Percentiles rank a stretch among this genome's conserved stretches.
Evolutionary conservation across 2,113 vertebrate species (phyloP).

Genomic region (Rostratula benghalensis): DNA sequence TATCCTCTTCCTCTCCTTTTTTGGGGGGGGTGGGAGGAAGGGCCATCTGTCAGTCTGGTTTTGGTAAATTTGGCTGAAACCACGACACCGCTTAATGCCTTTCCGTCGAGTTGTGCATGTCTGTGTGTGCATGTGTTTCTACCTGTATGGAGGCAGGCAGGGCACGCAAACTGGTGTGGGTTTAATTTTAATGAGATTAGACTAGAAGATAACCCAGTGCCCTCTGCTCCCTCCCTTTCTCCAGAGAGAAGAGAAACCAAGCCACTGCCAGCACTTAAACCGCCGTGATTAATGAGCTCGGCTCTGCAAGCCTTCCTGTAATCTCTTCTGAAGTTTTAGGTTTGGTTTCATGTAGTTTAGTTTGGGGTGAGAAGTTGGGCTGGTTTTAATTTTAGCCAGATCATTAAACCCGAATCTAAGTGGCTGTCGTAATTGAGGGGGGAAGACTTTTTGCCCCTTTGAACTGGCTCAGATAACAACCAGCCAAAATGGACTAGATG

Average conservation of each 20-base stretch:
- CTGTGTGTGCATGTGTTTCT: not conserved
- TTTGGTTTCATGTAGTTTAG: slow-evolving; percentile 11
- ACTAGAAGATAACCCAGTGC: not conserved
- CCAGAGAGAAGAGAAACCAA: not conserved
- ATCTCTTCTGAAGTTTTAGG: slow-evolving; percentile 15
- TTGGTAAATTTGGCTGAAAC: no score
- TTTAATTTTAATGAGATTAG: not conserved
- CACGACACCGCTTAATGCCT: not conserved
- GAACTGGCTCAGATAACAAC: slow-evolving; percentile 20
- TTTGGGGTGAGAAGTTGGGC: not conserved
- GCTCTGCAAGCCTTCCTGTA: not conserved
- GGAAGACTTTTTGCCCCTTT: slow-evolving; percentile 2
- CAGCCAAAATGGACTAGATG: slow-evolving; percentile 10
- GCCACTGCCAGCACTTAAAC: not conserved
- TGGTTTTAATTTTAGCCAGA: slow-evolving; percentile 18
- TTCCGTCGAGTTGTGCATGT: not conserved
- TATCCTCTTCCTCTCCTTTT: no score
- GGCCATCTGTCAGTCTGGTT: no score
- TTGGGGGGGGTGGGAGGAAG: no score
- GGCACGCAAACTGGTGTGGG: not conserved
- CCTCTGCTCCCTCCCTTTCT: not conserved
- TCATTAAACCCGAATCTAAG: slow-evolving; percentile 42
- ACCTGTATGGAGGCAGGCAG: rapidly evolving
- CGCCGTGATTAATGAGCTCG: slow-evolving; percentile 25
- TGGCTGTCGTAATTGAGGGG: not conserved